Base-by-base conservation (phyloP, 2,888 invertebrate genomes). In the Agriotes lineatus region DNA sequence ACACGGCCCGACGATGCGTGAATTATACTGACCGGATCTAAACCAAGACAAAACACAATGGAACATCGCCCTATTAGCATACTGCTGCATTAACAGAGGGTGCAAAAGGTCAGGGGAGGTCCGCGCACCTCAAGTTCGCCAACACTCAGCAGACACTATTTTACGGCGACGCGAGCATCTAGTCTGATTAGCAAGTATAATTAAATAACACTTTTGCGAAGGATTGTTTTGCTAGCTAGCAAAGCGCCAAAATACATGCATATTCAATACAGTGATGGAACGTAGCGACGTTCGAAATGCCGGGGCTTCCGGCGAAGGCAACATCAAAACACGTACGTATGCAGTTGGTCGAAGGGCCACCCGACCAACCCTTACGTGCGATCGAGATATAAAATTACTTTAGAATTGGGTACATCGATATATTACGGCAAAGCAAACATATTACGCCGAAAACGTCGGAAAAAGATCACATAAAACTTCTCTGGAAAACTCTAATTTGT, bases 41-140 rank as follows among this genome's bases (percentile, higher is more conserved):
- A 73, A 74, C 74, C 71, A 73, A 59, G 68, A 68, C 65, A 59
- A 68, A 71, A 71, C 67, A 71, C 68, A 71, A 72, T 71, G 68
- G 69, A 68, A 68, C 57, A 71, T 59, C 58, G 70, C 33, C 44
- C 54, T 59, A 76, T 76, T 76, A 74, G 75, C 76, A 76, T 76
- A 74, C 72, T 74, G 74, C 66, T 66, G 67, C 69, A 69, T 72
- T 73, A 70, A 64, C 25, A 54, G 56, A 16, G 50, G 68, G 71
- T 56, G 74, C 69, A 70, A 70, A 63, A 70, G 68, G 67, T 61
- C 67, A 59, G 61, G 35, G 60, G 59, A 45, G 56, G 59, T 71
- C 67, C 63, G 45, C 30, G 14, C 50, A 58, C 63, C 63, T 68
- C 59, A 59, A 66, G 63, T 54, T 25, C 62, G 10, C 50, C 20